Evolutionary conservation across 2,888 invertebrate species (phyloP), one percentile per base, ranked within the genome.

Genomic region (Aquatica leii): DNA sequence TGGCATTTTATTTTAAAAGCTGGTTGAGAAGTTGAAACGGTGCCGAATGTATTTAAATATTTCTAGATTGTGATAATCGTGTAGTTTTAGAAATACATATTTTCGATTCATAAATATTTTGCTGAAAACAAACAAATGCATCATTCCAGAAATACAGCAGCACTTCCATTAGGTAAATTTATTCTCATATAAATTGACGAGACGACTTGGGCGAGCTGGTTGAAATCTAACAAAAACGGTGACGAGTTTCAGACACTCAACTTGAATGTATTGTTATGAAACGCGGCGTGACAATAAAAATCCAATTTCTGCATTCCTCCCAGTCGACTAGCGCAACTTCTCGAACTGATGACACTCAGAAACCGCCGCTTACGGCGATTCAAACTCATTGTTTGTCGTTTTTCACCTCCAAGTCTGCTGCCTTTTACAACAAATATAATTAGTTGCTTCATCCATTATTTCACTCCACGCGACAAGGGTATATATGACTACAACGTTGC

Each of bases 201-300:
- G 68, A 62, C 65, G 56, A 59, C 63, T 66, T 62, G 62, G 59
- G 66, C 60, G 66, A 64, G 67, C 62, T 50, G 54, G 46, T 58
- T 52, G 34, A 52, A 72, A 72, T 50, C 58, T 57, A 43, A 46
- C 62, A 73, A 73, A 74, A 70, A 71, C 67, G 48, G 58, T 71
- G 71, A 70, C 69, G 70, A 71, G 66, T 46, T 65, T 63, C 67
- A 67, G 71, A 71, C 70, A 70, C 65, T 67, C 70, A 62, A 59
- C 65, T 24, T 65, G 72, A 67, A 68, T 62, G 75, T 74, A 76
- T 77, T 76, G 76, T 76, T 75, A 76, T 74, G 74, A 76, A 75
- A 71, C 72, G 72, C 73, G 71, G 74, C 74, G 77, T 76, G 78
- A 78, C 77, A 77, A 78, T 79, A 79, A 79, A 79, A 80, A 79